Evolutionary conservation across 2,888 invertebrate species (phyloP).

Genomic region (Mesoligia furuncula): DNA sequence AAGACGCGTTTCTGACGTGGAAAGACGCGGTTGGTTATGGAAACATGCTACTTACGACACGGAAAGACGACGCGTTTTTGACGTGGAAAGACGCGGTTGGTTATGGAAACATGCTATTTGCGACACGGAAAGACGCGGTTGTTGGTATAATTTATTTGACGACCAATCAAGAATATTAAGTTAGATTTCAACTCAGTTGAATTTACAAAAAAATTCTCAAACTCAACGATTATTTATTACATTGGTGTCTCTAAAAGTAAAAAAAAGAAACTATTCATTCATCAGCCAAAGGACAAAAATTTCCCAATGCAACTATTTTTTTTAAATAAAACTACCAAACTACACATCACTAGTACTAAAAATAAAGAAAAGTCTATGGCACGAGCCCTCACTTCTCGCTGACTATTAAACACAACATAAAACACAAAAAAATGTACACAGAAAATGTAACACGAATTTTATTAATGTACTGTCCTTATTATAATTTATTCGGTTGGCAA

Average conservation of each 20-base stretch:
- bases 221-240: not conserved
- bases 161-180: too few species aligned
- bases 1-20: not conserved
- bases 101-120: too few species aligned
- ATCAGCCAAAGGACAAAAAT: slow-evolving; percentile 56
- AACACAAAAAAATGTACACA: slow-evolving; percentile 68
- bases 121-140: too few species aligned
- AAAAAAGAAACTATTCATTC: slow-evolving; percentile 39
- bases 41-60: slow-evolving; percentile 2
- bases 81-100: not conserved
- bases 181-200: too few species aligned
- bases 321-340: slow-evolving; percentile 35
- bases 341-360: slow-evolving; percentile 62
- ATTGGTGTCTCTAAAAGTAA: not conserved
- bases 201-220: too few species aligned
- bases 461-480: slow-evolving; percentile 9
- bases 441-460: slow-evolving; percentile 50
- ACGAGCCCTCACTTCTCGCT: slow-evolving; percentile 79
- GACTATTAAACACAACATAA: slow-evolving; percentile 78
- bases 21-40: not conserved
- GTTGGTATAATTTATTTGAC: too few species aligned
- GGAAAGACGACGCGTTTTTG: not conserved
- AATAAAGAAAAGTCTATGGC: slow-evolving; percentile 68
- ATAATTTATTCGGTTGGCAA: not conserved
- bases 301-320: slow-evolving; percentile 55